These are phyloP conservation scores for Mycteria americana DNA, from an alignment of 2,797 vertebrate species.

Conservation along the genomic window DNA sequence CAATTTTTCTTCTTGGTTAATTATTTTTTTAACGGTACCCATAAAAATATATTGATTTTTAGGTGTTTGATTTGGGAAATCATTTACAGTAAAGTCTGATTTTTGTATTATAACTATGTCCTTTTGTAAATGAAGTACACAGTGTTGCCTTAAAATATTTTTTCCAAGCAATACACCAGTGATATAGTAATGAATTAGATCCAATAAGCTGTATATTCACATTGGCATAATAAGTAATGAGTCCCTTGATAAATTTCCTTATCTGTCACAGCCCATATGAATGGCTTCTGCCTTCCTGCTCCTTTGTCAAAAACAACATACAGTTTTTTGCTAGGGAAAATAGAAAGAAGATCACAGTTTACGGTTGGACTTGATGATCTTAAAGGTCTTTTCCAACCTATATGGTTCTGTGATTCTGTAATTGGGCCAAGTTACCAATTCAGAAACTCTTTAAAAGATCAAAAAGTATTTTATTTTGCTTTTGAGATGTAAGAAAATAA, in stretches of 20 bases:
- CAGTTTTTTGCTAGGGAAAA: background rate
- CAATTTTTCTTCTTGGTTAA: background rate
- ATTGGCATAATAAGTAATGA: slow-evolving; percentile 56
- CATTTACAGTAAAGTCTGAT: slow-evolving; percentile 40
- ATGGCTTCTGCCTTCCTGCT: slow-evolving; percentile 25
- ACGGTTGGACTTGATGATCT: no score
- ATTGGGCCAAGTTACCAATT: slow-evolving; percentile 21
- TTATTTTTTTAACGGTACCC: background rate
- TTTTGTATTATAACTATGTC: background rate
- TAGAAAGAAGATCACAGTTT: background rate
- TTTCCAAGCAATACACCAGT: slow-evolving; percentile 52
- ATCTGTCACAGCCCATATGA: slow-evolving; percentile 34
- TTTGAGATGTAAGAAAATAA: background rate
- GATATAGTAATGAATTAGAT: slow-evolving; percentile 68
- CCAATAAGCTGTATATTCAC: slow-evolving; percentile 58
- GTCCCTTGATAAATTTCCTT: slow-evolving; percentile 65
- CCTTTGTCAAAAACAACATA: slow-evolving; percentile 17
- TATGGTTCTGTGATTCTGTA: no score
- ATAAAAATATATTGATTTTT: slow-evolving; percentile 48
- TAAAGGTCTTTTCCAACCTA: no score
- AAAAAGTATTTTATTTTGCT: background rate
- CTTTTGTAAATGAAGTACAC: slow-evolving; percentile 56
- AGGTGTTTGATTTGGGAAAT: slow-evolving; percentile 62
- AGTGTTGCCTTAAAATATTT: slow-evolving; percentile 59
- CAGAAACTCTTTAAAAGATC: slow-evolving; percentile 53